A percentile compares a stretch with the other conserved stretches of the same genome.
Conservation (phyloP, 1,140 invertebrate species). For the Drosophila jambulina region DNA sequence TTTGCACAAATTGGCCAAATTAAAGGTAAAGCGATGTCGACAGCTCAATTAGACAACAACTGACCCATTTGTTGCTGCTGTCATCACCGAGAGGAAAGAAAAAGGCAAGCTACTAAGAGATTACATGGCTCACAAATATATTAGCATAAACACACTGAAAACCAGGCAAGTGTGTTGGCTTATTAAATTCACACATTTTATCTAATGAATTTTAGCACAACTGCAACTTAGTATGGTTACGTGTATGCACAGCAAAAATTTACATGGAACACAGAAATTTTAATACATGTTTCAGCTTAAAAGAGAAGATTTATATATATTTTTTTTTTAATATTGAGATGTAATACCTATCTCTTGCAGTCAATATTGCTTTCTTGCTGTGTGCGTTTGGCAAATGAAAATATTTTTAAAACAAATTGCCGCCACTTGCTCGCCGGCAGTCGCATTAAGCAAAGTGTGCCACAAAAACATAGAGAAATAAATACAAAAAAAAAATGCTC, state of each 20-base stretch:
- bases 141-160: slow-evolving; percentile 48
- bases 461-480: slow-evolving; percentile 43
- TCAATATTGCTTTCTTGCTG: slow-evolving; percentile 9
- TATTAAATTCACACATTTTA: slow-evolving; percentile 56
- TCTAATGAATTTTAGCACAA: slow-evolving; percentile 20
- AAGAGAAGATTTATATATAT: background rate
- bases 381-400: slow-evolving; percentile 46
- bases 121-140: slow-evolving; percentile 16
- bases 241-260: background rate
- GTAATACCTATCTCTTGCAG: background rate
- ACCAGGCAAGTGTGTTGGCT: slow-evolving; percentile 46
- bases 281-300: too few relatives aligned
- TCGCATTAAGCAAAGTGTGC: slow-evolving; percentile 64
- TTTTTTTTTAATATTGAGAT: too few relatives aligned
- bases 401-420: slow-evolving; percentile 78
- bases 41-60: slow-evolving; percentile 54
- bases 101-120: slow-evolving; percentile 25
- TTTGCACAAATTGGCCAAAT: slow-evolving; percentile 42
- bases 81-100: slow-evolving; percentile 18
- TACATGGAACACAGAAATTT: background rate
- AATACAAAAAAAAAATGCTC: slow-evolving; percentile 10
- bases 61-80: slow-evolving; percentile 39
- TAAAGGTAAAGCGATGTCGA: slow-evolving; percentile 38
- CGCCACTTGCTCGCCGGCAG: slow-evolving; percentile 60
- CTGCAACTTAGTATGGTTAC: background rate